A percentile compares a stretch with the other conserved stretches of the same genome.
phyloP scores from a whole-genome alignment of 1,140 invertebrate genomes.

The Hycleus cichorii region DNA sequence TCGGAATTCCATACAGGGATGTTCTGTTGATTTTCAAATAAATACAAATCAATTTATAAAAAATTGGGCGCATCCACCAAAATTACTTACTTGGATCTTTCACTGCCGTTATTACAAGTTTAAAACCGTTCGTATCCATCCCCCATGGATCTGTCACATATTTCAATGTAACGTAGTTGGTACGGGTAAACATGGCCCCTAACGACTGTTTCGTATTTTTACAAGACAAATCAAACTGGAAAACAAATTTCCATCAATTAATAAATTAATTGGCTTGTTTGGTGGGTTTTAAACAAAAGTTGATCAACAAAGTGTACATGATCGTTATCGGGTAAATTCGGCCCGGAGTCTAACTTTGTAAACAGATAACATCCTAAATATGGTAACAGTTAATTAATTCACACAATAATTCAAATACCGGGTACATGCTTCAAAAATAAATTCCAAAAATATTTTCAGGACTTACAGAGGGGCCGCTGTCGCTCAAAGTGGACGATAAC shows the following conservation, averaged over 20 bases:
- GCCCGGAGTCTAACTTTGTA: background rate
- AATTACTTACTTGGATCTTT: conserved; percentile 77
- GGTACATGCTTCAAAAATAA: too few species aligned
- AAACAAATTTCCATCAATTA: background rate
- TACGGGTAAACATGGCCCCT: conserved; percentile 79
- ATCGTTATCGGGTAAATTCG: background rate
- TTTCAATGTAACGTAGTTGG: conserved; percentile 88
- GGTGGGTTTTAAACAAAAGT: background rate
- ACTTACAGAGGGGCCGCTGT: too few species aligned
- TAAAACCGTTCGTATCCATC: conserved; percentile 83
- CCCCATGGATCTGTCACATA: conserved; percentile 91
- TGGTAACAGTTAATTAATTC: background rate
- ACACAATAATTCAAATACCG: background rate
- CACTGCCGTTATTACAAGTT: conserved; percentile 86
- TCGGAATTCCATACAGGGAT: conserved; percentile 79
- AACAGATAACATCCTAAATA: background rate
- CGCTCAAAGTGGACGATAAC: too few species aligned
- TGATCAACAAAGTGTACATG: background rate
- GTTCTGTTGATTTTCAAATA: conserved; percentile 53
- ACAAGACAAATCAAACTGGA: conserved; percentile 81
- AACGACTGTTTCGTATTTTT: conserved; percentile 80
- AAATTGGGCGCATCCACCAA: background rate
- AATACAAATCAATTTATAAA: background rate
- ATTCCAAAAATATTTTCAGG: background rate
- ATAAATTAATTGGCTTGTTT: background rate